Evolutionary conservation across 1,140 invertebrate genomes (phyloP).

Genomic region (Drosophila mojavensis): DNA sequence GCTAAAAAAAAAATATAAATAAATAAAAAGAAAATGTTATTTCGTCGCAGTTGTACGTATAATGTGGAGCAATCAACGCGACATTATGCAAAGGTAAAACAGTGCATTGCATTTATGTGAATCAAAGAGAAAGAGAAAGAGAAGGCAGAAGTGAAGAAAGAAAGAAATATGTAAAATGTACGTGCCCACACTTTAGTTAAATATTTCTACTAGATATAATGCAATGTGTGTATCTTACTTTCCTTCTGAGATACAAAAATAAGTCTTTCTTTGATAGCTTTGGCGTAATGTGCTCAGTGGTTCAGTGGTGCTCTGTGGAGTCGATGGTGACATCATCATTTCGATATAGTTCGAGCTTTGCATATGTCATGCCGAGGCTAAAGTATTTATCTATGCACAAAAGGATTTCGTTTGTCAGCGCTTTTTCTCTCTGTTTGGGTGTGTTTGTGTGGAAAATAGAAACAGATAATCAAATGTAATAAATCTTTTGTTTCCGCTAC

Average conservation of each 20-base stretch:
- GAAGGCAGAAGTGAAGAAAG: too few relatives aligned
- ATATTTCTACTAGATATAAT: conserved; percentile 15
- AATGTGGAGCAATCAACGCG: conserved; percentile 81
- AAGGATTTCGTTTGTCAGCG: background rate
- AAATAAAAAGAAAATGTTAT: conserved; percentile 49
- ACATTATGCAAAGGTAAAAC: conserved; percentile 81
- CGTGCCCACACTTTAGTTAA: conserved; percentile 44
- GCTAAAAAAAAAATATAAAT: background rate
- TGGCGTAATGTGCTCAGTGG: background rate
- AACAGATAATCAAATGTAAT: conserved; percentile 1
- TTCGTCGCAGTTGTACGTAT: conserved; percentile 77
- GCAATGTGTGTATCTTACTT: background rate
- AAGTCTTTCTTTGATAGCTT: background rate
- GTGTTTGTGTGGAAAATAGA: background rate
- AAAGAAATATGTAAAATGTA: conserved; percentile 42
- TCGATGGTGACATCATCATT: conserved; percentile 1
- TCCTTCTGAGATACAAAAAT: background rate
- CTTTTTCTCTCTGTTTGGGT: background rate
- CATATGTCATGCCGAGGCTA: background rate
- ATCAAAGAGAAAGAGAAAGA: conserved; percentile 26
- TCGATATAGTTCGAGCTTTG: conserved; percentile 7
- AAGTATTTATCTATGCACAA: conserved; percentile 7
- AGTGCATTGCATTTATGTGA: conserved; percentile 54
- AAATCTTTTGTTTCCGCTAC: background rate
- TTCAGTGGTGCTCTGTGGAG: background rate